A percentile compares a stretch with the other conserved stretches of the same genome.
Evolutionary conservation across 2,797 vertebrate genomes (phyloP).

Genomic region (Vultur gryphus): DNA sequence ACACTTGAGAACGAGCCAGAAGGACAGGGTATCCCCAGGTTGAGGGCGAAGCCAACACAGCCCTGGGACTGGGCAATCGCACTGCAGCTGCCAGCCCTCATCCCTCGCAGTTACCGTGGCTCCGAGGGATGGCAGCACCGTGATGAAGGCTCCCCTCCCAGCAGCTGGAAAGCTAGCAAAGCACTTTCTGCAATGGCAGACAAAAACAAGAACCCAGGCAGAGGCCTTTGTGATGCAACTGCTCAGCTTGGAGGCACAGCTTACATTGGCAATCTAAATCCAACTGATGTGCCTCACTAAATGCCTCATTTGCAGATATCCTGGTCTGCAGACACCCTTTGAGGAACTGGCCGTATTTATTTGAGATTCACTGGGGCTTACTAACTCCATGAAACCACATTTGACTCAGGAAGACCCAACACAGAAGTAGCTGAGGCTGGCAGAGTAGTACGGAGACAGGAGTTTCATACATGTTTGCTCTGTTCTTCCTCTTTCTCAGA

Average conservation of each 20-base stretch:
- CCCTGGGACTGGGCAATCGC: accelerated
- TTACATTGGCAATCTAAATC: background rate
- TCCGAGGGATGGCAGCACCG: accelerated
- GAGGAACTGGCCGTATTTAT: background rate
- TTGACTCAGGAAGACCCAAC: background rate
- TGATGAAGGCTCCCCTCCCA: background rate
- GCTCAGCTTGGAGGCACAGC: background rate
- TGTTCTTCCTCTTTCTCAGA: background rate
- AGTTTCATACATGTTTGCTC: background rate
- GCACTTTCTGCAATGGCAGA: background rate
- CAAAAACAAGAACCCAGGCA: background rate
- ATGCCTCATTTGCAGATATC: background rate
- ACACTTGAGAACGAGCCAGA: background rate
- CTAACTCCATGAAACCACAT: background rate
- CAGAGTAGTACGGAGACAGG: background rate
- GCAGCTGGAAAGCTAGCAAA: background rate
- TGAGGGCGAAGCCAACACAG: accelerated
- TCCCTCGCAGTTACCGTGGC: background rate
- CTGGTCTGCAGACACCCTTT: background rate
- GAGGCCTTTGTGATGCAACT: accelerated
- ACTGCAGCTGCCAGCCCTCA: accelerated
- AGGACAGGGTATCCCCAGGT: background rate
- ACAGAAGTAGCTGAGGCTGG: background rate
- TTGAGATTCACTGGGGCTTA: background rate
- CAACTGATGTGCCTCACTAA: background rate